phyloP scores from a whole-genome alignment of 2,113 vertebrate species.

The human region GRCh38 chr3:121221501-121222000 shows the following conservation, averaged over 20 bases:
- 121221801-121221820: neutral
- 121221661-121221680: neutral
- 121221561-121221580: neutral
- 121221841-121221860: neutral
- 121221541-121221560: neutral
- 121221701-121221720: neutral
- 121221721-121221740: neutral
- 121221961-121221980: neutral
- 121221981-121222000: neutral
- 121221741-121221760: neutral
- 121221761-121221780: neutral
- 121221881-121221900: neutral
- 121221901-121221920: slow-evolving; percentile 2
- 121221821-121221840: neutral
- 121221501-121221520: neutral
- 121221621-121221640: neutral
- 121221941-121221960: neutral
- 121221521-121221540: neutral
- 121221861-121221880: neutral
- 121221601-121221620: slow-evolving; percentile 6
- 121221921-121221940: neutral
- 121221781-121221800: slow-evolving; percentile 21
- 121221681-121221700: neutral
- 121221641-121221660: neutral
- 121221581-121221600: neutral